A percentile compares a stretch with the other conserved stretches of the same genome.
phyloP scores from a whole-genome alignment of 2,888 invertebrate species.

The Amphiduros pacificus region DNA sequence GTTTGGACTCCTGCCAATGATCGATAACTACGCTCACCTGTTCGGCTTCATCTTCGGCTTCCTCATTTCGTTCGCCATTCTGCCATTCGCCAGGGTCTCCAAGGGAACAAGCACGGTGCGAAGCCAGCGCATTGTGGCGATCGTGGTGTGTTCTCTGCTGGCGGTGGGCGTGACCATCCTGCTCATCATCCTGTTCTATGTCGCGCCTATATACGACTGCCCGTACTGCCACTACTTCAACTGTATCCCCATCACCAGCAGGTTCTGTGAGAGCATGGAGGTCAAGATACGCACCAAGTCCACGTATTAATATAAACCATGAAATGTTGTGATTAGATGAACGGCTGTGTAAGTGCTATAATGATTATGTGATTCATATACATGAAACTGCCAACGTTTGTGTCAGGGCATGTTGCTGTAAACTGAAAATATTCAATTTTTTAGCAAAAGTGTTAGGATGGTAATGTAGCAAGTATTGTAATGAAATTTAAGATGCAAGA shows the following conservation, averaged over 20 bases:
- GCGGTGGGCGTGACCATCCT: conserved; percentile 74
- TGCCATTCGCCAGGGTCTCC: conserved; percentile 86
- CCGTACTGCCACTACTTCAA: conserved; percentile 84
- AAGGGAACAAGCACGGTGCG: conserved; percentile 72
- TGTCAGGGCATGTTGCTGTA: too few species aligned
- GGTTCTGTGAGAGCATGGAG: conserved; percentile 78
- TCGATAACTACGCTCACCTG: conserved; percentile 96
- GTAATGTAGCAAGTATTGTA: too few species aligned
- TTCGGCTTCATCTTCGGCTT: conserved; percentile 94
- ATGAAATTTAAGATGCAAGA: too few species aligned
- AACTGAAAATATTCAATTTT: too few species aligned
- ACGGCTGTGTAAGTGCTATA: too few species aligned
- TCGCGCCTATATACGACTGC: conserved; percentile 85
- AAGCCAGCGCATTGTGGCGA: conserved; percentile 69
- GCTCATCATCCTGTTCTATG: conserved; percentile 80
- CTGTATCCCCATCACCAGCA: conserved; percentile 82
- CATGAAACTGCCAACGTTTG: too few species aligned
- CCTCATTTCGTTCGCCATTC: conserved; percentile 84
- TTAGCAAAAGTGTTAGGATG: too few species aligned
- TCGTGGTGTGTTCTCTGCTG: conserved; percentile 70
- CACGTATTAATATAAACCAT: too few species aligned
- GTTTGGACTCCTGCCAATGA: conserved; percentile 88
- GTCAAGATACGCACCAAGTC: conserved; percentile 37
- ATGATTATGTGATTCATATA: too few species aligned
- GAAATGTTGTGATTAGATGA: too few species aligned